Percentiles rank a stretch among this genome's conserved stretches.
phyloP scores from a whole-genome alignment of 1,140 invertebrate species.

The Parasteatoda tepidariorum region DNA sequence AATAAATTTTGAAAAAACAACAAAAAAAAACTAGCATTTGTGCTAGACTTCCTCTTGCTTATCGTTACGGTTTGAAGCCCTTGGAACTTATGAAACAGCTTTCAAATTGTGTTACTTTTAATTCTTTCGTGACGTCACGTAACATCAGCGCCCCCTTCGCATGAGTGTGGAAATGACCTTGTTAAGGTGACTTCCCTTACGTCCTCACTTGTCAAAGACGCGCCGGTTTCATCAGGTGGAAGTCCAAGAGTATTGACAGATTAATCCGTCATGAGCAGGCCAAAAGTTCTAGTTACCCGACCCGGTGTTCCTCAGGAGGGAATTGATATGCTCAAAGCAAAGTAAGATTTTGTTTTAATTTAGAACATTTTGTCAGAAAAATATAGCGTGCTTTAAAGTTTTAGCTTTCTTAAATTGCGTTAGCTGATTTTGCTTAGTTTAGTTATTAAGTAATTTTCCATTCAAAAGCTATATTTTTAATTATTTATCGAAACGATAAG shows the following conservation, averaged over 20 bases:
- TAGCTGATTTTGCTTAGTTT: background rate
- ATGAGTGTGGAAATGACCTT: conserved; percentile 14
- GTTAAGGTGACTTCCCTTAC: conserved; percentile 45
- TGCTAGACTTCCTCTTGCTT: too few species aligned
- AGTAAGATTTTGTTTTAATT: conserved; percentile 68
- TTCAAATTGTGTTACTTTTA: too few species aligned
- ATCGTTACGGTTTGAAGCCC: too few species aligned
- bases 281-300: conserved; percentile 73
- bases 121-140: background rate
- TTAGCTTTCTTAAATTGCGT: background rate
- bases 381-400: background rate
- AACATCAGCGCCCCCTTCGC: background rate
- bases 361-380: background rate
- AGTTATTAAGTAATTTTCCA: too few species aligned
- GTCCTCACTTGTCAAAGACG: conserved; percentile 27
- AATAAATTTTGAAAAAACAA: too few species aligned
- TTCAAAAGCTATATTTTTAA: too few species aligned
- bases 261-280: conserved; percentile 44
- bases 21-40: too few species aligned
- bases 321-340: conserved; percentile 71
- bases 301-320: conserved; percentile 72
- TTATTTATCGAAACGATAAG: too few species aligned
- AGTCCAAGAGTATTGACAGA: background rate
- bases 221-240: background rate
- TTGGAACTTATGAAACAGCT: too few species aligned